These are phyloP conservation scores for Drosophila trichaetosa DNA, from an alignment of 2,888 invertebrate species.

Conservation along the genomic window DNA sequence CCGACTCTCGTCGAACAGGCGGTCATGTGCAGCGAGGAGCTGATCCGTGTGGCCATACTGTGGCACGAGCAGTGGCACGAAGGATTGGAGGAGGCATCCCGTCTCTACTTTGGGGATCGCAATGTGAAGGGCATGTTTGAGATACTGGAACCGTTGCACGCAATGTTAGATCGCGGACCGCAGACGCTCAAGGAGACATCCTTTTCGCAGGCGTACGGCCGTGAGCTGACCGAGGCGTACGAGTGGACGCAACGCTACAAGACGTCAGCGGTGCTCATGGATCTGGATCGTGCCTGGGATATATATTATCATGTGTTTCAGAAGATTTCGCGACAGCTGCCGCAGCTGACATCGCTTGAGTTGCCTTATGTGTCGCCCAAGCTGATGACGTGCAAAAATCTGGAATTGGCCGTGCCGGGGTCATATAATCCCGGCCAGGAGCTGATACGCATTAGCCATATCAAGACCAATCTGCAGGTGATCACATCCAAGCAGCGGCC, in stretches of 20 bases:
- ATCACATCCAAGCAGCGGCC: conserved; percentile 99
- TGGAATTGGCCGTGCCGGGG: conserved; percentile 98
- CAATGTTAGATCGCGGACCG: conserved; percentile 96
- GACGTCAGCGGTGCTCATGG: conserved; percentile 93
- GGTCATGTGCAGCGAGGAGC: conserved; percentile 97
- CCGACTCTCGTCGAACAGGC: conserved; percentile 97
- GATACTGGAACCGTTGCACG: conserved; percentile 96
- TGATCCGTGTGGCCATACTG: conserved; percentile 98
- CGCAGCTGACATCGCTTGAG: conserved; percentile 95
- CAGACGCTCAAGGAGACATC: conserved; percentile 98
- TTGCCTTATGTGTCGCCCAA: conserved; percentile 98
- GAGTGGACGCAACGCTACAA: conserved; percentile 98
- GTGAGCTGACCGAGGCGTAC: conserved; percentile 96
- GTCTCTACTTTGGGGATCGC: conserved; percentile 97
- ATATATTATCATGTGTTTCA: conserved; percentile 99
- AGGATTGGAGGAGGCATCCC: conserved; percentile 96
- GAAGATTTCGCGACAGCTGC: conserved; percentile 97
- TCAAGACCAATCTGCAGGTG: conserved; percentile 96
- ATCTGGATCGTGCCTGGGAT: conserved; percentile 99
- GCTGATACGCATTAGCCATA: conserved; percentile 94
- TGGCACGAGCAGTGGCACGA: conserved; percentile 99
- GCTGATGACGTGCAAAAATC: conserved; percentile 93
- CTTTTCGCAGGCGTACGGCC: conserved; percentile 97
- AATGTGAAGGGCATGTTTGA: conserved; percentile 99
- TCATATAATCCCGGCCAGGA: conserved; percentile 97